phyloP scores from a whole-genome alignment of 2,888 invertebrate species.

The Autographa gamma region DNA sequence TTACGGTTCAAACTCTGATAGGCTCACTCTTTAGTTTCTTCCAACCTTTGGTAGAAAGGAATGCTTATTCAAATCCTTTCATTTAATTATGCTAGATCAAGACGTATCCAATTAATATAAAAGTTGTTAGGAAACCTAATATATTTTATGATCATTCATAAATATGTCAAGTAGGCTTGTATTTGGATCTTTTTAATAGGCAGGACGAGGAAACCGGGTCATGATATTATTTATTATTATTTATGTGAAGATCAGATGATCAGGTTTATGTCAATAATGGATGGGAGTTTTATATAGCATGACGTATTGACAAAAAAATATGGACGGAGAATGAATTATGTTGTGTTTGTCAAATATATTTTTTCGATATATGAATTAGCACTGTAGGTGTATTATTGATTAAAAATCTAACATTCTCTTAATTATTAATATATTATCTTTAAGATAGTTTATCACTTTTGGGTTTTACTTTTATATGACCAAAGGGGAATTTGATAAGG shows the following conservation, averaged over 20 bases:
- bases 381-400: too few species aligned
- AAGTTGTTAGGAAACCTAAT: background rate
- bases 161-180: constrained; percentile 22
- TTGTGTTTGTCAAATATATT: too few species aligned
- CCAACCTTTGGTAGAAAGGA: too few species aligned
- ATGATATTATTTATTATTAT: constrained; percentile 38
- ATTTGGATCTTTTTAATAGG: constrained; percentile 12
- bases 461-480: too few species aligned
- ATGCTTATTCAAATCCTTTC: background rate
- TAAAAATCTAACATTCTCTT: too few species aligned
- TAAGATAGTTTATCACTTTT: too few species aligned
- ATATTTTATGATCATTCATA: constrained; percentile 10
- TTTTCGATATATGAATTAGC: too few species aligned
- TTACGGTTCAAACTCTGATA: too few species aligned
- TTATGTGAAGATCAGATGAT: constrained; percentile 39
- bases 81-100: background rate
- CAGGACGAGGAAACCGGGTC: constrained; percentile 33
- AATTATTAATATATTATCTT: too few species aligned
- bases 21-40: too few species aligned
- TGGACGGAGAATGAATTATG: constrained; percentile 1
- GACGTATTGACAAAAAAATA: constrained; percentile 11
- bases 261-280: constrained; percentile 47
- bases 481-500: too few species aligned
- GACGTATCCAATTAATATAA: background rate
- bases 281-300: constrained; percentile 9